Conservation (phyloP, 2,888 invertebrate species). For the Tenthredo distinguenda region DNA sequence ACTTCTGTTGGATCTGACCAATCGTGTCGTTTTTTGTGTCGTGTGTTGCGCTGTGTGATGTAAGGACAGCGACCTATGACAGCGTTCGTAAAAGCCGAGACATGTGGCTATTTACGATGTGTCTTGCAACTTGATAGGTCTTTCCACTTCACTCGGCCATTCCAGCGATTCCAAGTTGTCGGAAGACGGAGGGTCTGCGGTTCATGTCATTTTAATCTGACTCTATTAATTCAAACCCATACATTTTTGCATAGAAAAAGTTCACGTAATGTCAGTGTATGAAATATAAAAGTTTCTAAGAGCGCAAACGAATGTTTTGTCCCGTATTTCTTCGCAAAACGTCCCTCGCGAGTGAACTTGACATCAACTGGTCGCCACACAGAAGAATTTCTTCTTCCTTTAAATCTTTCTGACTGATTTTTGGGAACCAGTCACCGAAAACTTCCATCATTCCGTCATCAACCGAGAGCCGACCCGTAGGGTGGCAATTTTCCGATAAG, state of each 20-base stretch:
- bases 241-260: not conserved
- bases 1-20: not conserved
- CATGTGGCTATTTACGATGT: conserved; percentile 13
- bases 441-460: conserved; percentile 91
- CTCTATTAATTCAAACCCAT: not conserved
- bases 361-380: conserved; percentile 66
- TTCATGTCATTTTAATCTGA: conserved; percentile 6
- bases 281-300: conserved; percentile 32
- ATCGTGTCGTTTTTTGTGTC: not conserved
- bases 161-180: conserved; percentile 45
- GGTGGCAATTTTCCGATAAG: conserved; percentile 83
- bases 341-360: conserved; percentile 66
- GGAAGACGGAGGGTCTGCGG: conserved; percentile 30
- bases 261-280: conserved; percentile 35
- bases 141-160: conserved; percentile 22
- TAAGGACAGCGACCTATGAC: not conserved
- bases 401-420: conserved; percentile 75
- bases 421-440: conserved; percentile 79
- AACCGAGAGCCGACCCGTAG: conserved; percentile 89
- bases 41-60: not conserved
- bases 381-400: conserved; percentile 58
- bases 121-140: not conserved
- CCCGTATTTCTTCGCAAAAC: conserved; percentile 60
- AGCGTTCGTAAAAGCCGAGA: not conserved
- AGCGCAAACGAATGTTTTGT: conserved; percentile 71